A percentile compares a stretch with the other conserved stretches of the same genome.
These are phyloP conservation scores for Parnassius apollo DNA, from an alignment of 2,888 invertebrate genomes.

Conservation along the genomic window DNA sequence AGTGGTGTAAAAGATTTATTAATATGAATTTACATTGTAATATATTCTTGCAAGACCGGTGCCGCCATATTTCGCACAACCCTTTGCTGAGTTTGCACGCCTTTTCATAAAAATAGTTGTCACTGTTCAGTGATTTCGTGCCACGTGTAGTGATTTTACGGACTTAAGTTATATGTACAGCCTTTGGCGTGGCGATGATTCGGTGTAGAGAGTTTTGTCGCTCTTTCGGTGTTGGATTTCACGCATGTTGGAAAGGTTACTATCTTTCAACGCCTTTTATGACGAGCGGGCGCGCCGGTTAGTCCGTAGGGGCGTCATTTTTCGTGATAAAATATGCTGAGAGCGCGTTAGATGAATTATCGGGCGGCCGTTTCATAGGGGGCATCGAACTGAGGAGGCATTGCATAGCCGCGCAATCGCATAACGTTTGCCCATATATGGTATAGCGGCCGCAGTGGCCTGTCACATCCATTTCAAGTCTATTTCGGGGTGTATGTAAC, in stretches of 20 bases:
- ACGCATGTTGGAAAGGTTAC: slow-evolving; percentile 70
- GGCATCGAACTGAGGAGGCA: slow-evolving; percentile 71
- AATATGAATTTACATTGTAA: slow-evolving; percentile 57
- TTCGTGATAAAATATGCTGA: slow-evolving; percentile 29
- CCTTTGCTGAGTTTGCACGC: slow-evolving; percentile 72
- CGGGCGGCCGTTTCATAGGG: slow-evolving; percentile 50
- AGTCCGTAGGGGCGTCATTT: slow-evolving; percentile 33
- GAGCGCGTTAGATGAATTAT: slow-evolving; percentile 43
- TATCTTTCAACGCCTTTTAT: slow-evolving; percentile 71
- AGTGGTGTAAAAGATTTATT: slow-evolving; percentile 42
- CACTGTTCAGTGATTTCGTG: slow-evolving; percentile 78
- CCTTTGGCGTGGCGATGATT: slow-evolving; percentile 31
- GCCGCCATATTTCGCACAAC: slow-evolving; percentile 80
- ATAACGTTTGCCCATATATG: slow-evolving; percentile 76
- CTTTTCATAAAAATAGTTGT: slow-evolving; percentile 72
- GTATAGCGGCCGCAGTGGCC: slow-evolving; percentile 58
- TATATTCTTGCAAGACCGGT: slow-evolving; percentile 62
- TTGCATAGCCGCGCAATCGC: slow-evolving; percentile 76
- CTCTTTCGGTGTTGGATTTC: slow-evolving; percentile 74
- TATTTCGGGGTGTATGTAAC: slow-evolving; percentile 56
- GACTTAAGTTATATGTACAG: slow-evolving; percentile 35
- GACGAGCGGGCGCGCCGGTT: slow-evolving; percentile 44
- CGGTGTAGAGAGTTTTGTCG: slow-evolving; percentile 18
- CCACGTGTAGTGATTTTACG: slow-evolving; percentile 71
- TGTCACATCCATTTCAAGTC: slow-evolving; percentile 60